Conservation (phyloP, 2,888 invertebrate species). For the Eudemis profundana region DNA sequence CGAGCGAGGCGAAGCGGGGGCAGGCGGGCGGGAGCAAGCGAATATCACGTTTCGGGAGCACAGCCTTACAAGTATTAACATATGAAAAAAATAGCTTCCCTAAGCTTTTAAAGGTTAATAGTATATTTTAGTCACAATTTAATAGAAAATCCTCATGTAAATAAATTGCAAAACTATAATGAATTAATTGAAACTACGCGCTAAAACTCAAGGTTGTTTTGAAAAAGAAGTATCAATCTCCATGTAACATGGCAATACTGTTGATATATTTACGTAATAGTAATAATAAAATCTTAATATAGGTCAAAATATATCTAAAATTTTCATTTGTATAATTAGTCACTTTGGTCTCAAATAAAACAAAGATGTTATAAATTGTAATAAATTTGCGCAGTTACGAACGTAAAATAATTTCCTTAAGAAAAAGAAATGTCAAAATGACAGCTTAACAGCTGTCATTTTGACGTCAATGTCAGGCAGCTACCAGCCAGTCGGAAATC, state of each 20-base stretch:
- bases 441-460: slow-evolving; percentile 16
- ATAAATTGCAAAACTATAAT: not conserved
- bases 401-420: not conserved
- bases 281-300: not conserved
- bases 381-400: too few relatives aligned
- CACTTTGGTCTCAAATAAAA: too few relatives aligned
- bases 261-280: not conserved
- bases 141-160: not conserved
- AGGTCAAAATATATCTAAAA: not conserved
- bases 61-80: slow-evolving; percentile 32
- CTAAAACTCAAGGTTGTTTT: not conserved
- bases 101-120: slow-evolving; percentile 7
- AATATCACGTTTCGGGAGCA: slow-evolving; percentile 53
- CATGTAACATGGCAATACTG: slow-evolving; percentile 2
- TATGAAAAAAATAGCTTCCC: slow-evolving; percentile 12
- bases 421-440: slow-evolving; percentile 3
- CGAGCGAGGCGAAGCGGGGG: slow-evolving; percentile 58
- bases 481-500: not conserved
- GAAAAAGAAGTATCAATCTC: not conserved
- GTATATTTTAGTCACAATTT: not conserved
- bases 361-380: too few relatives aligned
- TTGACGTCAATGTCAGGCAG: not conserved
- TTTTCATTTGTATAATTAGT: too few relatives aligned
- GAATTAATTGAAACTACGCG: slow-evolving; percentile 12
- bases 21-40: slow-evolving; percentile 51